Conservation (phyloP, 2,888 invertebrate species). For the Nephrotoma guestfalica region DNA sequence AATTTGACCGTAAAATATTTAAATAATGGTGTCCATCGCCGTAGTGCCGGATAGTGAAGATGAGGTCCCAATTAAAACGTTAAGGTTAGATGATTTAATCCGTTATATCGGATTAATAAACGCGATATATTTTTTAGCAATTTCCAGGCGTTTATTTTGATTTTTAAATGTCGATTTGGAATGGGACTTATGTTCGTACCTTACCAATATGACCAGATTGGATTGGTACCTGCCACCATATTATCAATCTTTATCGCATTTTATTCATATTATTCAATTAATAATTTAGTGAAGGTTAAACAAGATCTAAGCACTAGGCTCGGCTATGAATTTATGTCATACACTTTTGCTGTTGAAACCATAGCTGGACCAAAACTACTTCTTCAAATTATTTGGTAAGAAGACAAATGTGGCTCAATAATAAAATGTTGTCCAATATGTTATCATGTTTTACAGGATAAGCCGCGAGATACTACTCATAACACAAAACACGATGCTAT, state of each 20-base stretch:
- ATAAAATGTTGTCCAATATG: background rate
- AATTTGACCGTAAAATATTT: background rate
- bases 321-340: background rate
- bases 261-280: background rate
- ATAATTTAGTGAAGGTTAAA: background rate
- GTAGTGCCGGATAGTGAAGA: background rate
- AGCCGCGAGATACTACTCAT: background rate
- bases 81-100: background rate
- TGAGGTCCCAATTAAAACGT: background rate
- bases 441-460: background rate
- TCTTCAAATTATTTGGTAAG: background rate
- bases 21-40: background rate
- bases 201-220: background rate
- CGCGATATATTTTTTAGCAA: background rate
- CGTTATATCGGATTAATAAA: background rate
- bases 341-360: background rate
- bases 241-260: background rate
- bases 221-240: background rate
- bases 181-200: background rate
- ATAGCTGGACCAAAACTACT: background rate
- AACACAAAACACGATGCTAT: background rate
- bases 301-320: background rate
- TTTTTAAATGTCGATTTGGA: background rate
- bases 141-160: background rate
- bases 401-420: background rate